A percentile compares a stretch with the other conserved stretches of the same genome.
Conservation (phyloP, 2,113 vertebrate species). For the Pangasianodon gigas region DNA sequence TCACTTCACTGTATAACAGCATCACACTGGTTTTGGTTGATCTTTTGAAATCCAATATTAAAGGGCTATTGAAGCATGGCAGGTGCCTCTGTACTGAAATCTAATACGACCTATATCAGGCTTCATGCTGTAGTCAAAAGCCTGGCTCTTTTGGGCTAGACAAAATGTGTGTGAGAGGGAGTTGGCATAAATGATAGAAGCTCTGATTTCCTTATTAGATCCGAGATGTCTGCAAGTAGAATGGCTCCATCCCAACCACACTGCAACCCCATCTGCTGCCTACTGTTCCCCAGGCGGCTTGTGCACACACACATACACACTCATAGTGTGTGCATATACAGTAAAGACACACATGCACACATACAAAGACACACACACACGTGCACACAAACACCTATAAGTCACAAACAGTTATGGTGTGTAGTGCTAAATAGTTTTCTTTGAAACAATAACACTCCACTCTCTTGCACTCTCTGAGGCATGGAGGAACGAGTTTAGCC, state of each 20-base stretch:
- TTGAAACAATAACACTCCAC: neutral
- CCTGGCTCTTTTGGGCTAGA: neutral
- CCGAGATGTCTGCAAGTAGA: constrained; percentile 50
- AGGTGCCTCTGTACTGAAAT: constrained; percentile 19
- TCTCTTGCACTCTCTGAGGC: neutral
- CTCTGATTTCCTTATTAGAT: constrained; percentile 51
- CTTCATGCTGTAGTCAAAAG: constrained; percentile 26
- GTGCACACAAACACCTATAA: neutral
- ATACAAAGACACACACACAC: neutral
- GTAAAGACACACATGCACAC: constrained; percentile 12
- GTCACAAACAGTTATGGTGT: neutral
- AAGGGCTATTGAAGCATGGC: neutral
- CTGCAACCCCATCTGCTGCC: constrained; percentile 50
- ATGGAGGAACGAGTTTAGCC: neutral
- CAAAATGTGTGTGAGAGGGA: constrained; percentile 10
- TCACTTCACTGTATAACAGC: neutral
- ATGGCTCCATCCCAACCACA: constrained; percentile 51
- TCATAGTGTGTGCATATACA: constrained; percentile 3
- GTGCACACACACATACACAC: constrained; percentile 47
- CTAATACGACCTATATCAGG: constrained; percentile 18
- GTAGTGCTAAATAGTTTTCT: neutral
- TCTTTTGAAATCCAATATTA: constrained; percentile 21
- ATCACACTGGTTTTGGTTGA: constrained; percentile 1
- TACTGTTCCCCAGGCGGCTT: constrained; percentile 34
- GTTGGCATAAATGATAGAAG: constrained; percentile 35